Evolutionary conservation across 2,888 invertebrate species (phyloP), one percentile per base, ranked within the genome.

Genomic region (Notocelia uddmanniana): DNA sequence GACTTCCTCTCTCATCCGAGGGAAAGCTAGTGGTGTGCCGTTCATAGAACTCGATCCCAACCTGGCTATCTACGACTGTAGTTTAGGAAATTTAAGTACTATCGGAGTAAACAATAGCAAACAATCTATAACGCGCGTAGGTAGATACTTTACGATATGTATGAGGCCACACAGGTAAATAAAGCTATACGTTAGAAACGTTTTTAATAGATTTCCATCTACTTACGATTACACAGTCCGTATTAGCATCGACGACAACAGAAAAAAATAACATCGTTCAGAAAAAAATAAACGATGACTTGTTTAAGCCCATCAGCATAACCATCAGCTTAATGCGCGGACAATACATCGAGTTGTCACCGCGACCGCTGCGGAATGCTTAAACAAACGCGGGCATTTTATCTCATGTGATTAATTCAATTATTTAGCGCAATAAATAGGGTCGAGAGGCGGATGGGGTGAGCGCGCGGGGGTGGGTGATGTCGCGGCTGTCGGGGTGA

Each of bases 351-450:
- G 89, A 85, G 88, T 87, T 92, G 92, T 93, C 92, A 90, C 82
- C 85, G 89, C 89, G 91, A 90, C 92, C 91, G 91, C 91, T 88
- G 84, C 85, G 92, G 93, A 91, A 93, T 93, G 89, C 84, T 90
- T 89, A 87, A 90, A 87, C 91, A 90, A 88, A 90, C 86, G 84
- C 88, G 86, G 87, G 85, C 89, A 86, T 91, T 92, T 92, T 92
- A 92, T 92, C 91, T 91, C 91, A 89, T 90, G 90, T 92, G 92
- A 92, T 93, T 92, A 93, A 93, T 93, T 93, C 92, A 92, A 91
- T 93, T 92, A 93, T 92, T 93, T 92, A 92, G 88, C 91, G 89
- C 90, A 92, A 92, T 93, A 92, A 93, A 93, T 93, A 91, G 78
- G 77, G 79, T 79, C 80, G 79, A 79, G 78, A 82, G 81, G 81